A percentile compares a stretch with the other conserved stretches of the same genome.
Evolutionary conservation across 2,797 vertebrate genomes (phyloP).

Genomic region (Pogonophryne albipinna): DNA sequence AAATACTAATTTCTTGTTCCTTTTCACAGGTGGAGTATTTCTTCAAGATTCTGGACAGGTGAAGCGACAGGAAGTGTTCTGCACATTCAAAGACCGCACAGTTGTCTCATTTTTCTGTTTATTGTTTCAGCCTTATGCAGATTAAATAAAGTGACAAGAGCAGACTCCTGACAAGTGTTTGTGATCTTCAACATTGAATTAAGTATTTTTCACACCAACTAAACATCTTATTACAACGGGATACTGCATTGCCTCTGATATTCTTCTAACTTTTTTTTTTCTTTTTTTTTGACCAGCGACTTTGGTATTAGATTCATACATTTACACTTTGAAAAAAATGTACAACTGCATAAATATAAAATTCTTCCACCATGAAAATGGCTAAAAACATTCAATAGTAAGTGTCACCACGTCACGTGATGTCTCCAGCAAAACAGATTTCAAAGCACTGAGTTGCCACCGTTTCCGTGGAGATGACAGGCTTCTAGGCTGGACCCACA

Average conservation of each 20-base stretch:
- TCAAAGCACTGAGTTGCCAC: constrained; percentile 90
- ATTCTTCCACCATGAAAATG: constrained; percentile 99
- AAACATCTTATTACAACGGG: constrained; percentile 95
- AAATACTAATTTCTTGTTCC: not conserved
- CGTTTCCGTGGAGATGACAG: constrained; percentile 85
- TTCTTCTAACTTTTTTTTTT: constrained; percentile 87
- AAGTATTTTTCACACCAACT: constrained; percentile 88
- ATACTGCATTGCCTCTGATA: constrained; percentile 97
- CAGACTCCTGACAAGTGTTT: constrained; percentile 93
- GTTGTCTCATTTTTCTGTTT: constrained; percentile 89
- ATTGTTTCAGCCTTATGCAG: constrained; percentile 96
- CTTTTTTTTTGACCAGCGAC: constrained; percentile 92
- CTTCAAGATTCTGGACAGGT: constrained; percentile 95
- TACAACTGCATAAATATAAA: constrained; percentile 99
- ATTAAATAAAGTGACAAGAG: constrained; percentile 98
- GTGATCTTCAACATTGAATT: constrained; percentile 94
- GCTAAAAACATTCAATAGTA: constrained; percentile 98
- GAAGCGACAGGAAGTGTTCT: constrained; percentile 44
- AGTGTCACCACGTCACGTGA: constrained; percentile 95
- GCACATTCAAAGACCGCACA: constrained; percentile 59
- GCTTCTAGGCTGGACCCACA: constrained; percentile 85
- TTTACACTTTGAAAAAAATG: constrained; percentile 98
- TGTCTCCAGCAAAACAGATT: constrained; percentile 91
- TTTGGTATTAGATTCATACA: constrained; percentile 99
- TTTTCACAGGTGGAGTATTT: constrained; percentile 94